These are phyloP conservation scores for Mactromeris polynyma DNA, from an alignment of 2,888 invertebrate genomes.

Conservation along the genomic window DNA sequence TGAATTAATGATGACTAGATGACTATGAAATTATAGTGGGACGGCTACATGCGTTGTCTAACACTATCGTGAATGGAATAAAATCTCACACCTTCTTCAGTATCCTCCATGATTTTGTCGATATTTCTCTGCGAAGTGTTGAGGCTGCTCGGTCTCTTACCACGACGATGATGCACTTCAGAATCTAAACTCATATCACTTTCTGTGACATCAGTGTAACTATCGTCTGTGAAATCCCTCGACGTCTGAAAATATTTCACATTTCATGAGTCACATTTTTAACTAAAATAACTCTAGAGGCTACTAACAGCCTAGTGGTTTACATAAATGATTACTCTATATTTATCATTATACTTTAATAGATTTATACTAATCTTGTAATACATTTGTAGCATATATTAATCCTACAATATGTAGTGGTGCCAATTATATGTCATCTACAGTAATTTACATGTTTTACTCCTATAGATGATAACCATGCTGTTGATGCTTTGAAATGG, in stretches of 20 bases:
- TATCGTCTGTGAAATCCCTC: conserved; percentile 74
- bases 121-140: conserved; percentile 61
- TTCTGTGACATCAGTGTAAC: conserved; percentile 75
- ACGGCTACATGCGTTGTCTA: not conserved
- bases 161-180: conserved; percentile 51
- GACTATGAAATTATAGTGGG: too few species aligned
- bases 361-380: not conserved
- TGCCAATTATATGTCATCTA: not conserved
- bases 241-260: conserved; percentile 40
- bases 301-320: not conserved
- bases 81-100: conserved; percentile 64
- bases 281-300: too few species aligned
- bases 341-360: not conserved
- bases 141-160: conserved; percentile 38
- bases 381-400: not conserved
- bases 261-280: not conserved
- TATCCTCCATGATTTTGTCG: conserved; percentile 72
- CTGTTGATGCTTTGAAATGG: too few species aligned
- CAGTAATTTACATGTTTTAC: too few species aligned
- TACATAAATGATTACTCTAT: not conserved
- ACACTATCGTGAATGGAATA: not conserved
- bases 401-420: not conserved
- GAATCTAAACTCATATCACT: conserved; percentile 77
- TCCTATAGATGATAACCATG: too few species aligned
- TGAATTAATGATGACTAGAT: too few species aligned